phyloP scores from a whole-genome alignment of 2,888 invertebrate genomes.

The Theodoxus fluviatilis region DNA sequence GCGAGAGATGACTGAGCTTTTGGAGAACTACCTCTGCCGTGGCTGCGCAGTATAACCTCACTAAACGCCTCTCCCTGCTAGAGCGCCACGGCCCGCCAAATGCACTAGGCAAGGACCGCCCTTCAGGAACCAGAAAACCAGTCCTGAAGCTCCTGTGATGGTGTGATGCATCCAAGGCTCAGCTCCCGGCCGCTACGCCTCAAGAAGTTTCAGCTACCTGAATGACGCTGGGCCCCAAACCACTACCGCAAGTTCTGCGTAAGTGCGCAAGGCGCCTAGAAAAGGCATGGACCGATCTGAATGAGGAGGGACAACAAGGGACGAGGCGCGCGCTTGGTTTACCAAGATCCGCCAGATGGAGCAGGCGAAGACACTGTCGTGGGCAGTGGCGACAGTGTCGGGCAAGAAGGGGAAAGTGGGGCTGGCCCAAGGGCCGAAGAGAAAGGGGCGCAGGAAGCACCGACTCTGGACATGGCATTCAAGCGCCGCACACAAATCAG shows the following conservation, averaged over 20 bases:
- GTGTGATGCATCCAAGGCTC: constrained; percentile 33
- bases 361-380: constrained; percentile 42
- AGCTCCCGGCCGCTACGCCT: constrained; percentile 58
- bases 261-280: constrained; percentile 47
- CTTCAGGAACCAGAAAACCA: constrained; percentile 48
- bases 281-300: constrained; percentile 39
- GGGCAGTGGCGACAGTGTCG: constrained; percentile 34
- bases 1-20: constrained; percentile 68
- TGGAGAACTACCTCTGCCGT: constrained; percentile 58
- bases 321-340: constrained; percentile 32
- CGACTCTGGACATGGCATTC: constrained; percentile 51
- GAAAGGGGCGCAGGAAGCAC: constrained; percentile 45
- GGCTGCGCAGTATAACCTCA: constrained; percentile 60
- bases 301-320: constrained; percentile 37
- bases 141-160: constrained; percentile 41
- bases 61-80: constrained; percentile 57
- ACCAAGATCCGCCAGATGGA: constrained; percentile 37
- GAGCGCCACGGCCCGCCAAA: constrained; percentile 59
- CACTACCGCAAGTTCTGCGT: constrained; percentile 60
- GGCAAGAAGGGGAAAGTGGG: constrained; percentile 39
- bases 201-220: constrained; percentile 59
- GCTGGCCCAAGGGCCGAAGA: constrained; percentile 47
- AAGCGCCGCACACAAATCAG: constrained; percentile 49
- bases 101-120: constrained; percentile 55
- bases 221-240: constrained; percentile 62